phyloP scores from a whole-genome alignment of 2,113 vertebrate genomes.

The Sylvia atricapilla region DNA sequence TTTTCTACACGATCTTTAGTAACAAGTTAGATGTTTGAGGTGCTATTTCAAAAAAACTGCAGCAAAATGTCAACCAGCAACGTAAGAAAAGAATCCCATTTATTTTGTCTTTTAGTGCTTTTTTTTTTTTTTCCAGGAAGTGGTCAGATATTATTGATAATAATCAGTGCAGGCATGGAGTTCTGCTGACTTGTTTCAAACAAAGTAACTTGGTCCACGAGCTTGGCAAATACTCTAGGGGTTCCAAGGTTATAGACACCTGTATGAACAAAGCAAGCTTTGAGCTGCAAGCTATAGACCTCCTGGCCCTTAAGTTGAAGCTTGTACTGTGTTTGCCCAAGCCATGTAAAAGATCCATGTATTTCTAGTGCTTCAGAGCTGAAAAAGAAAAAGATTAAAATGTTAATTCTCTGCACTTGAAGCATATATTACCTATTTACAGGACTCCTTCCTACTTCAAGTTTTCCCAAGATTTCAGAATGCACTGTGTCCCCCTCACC shows the following conservation, averaged over 20 bases:
- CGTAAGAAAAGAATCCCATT: conserved; percentile 52
- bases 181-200: conserved; percentile 92
- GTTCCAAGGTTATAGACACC: conserved; percentile 97
- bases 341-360: conserved; percentile 90
- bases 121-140: not conserved
- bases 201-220: conserved; percentile 79
- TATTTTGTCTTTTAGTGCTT: conserved; percentile 35
- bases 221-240: conserved; percentile 88
- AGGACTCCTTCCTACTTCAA: not conserved
- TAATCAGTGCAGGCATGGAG: conserved; percentile 91
- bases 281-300: conserved; percentile 80
- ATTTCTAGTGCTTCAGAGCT: conserved; percentile 87
- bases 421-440: not conserved
- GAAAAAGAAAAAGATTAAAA: not conserved
- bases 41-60: conserved; percentile 64
- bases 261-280: conserved; percentile 90
- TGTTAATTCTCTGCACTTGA: not conserved
- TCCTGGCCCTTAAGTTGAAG: conserved; percentile 86
- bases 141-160: conserved; percentile 85
- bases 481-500: fast-evolving
- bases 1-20: conserved; percentile 65
- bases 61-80: conserved; percentile 63
- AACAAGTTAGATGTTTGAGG: conserved; percentile 61
- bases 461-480: not conserved
- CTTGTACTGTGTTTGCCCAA: conserved; percentile 93